Evolutionary conservation across 2,113 vertebrate species (phyloP).

Genomic region (Ahaetulla prasina): DNA sequence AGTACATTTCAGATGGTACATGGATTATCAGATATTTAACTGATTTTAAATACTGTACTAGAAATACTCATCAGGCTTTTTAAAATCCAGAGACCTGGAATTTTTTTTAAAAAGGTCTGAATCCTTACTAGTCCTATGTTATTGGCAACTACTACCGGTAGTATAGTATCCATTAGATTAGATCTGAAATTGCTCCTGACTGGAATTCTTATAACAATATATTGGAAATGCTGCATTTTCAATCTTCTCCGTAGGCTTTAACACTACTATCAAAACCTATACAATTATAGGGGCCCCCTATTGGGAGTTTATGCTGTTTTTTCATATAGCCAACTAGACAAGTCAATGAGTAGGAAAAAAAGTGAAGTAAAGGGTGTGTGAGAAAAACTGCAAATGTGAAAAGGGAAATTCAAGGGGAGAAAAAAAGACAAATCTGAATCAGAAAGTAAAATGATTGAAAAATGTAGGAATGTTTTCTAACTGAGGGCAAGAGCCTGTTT

Average conservation of each 20-base stretch:
- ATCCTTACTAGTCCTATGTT: not conserved
- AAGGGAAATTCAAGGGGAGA: slow-evolving; percentile 27
- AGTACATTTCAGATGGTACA: not conserved
- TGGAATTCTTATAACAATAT: slow-evolving; percentile 51
- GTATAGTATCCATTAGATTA: slow-evolving; percentile 28
- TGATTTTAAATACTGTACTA: not conserved
- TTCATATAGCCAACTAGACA: slow-evolving; percentile 45
- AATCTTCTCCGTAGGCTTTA: slow-evolving; percentile 61
- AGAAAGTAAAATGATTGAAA: slow-evolving; percentile 9
- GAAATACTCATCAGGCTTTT: not conserved
- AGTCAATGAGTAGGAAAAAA: slow-evolving; percentile 51
- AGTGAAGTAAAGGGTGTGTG: slow-evolving; percentile 29
- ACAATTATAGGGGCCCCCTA: slow-evolving; percentile 70
- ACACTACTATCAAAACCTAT: slow-evolving; percentile 67
- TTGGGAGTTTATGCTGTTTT: slow-evolving; percentile 65
- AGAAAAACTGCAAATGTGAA: slow-evolving; percentile 29
- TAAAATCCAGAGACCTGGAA: not conserved
- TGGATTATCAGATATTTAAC: not conserved
- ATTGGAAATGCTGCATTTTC: slow-evolving; percentile 31
- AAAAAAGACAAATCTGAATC: not conserved
- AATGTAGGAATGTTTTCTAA: not conserved
- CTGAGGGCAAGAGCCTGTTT: not conserved
- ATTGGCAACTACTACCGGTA: not conserved
- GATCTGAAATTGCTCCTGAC: slow-evolving; percentile 58
- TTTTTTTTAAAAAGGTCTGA: not conserved